Conservation (phyloP, 2,113 vertebrate species). For the Ornithorhynchus anatinus region DNA sequence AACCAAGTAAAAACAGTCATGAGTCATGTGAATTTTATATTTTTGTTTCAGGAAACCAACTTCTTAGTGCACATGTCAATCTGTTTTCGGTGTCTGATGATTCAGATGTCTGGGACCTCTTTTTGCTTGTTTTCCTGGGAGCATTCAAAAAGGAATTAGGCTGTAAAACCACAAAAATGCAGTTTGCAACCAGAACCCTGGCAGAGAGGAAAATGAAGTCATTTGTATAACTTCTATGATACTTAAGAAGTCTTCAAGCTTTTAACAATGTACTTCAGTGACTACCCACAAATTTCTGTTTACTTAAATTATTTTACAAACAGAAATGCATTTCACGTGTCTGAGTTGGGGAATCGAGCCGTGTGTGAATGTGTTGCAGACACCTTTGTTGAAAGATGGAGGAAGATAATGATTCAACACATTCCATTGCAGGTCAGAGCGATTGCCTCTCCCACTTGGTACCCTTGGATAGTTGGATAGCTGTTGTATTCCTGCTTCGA, state of each 20-base stretch:
- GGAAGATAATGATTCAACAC: neutral
- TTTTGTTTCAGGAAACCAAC: conserved; percentile 38
- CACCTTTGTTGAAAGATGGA: too few relatives aligned
- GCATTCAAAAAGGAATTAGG: conserved; percentile 45
- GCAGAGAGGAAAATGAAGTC: too few relatives aligned
- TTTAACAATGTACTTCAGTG: neutral
- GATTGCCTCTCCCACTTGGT: too few relatives aligned
- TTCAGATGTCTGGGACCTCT: conserved; percentile 59
- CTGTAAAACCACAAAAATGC: conserved; percentile 66
- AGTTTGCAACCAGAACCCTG: conserved; percentile 27
- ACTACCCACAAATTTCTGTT: neutral
- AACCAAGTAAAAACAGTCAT: neutral
- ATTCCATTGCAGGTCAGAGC: too few relatives aligned
- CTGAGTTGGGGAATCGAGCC: conserved; percentile 8
- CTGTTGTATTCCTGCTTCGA: too few relatives aligned
- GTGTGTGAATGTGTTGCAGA: too few relatives aligned
- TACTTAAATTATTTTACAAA: too few relatives aligned
- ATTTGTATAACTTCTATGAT: conserved; percentile 13
- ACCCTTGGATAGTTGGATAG: too few relatives aligned
- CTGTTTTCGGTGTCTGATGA: conserved; percentile 44
- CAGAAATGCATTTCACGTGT: neutral
- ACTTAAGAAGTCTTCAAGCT: neutral
- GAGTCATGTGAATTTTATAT: neutral
- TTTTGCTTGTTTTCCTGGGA: conserved; percentile 57
- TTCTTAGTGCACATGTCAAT: conserved; percentile 11